phyloP scores from a whole-genome alignment of 2,888 invertebrate genomes.

The Cataglyphis rosenhaueri region DNA sequence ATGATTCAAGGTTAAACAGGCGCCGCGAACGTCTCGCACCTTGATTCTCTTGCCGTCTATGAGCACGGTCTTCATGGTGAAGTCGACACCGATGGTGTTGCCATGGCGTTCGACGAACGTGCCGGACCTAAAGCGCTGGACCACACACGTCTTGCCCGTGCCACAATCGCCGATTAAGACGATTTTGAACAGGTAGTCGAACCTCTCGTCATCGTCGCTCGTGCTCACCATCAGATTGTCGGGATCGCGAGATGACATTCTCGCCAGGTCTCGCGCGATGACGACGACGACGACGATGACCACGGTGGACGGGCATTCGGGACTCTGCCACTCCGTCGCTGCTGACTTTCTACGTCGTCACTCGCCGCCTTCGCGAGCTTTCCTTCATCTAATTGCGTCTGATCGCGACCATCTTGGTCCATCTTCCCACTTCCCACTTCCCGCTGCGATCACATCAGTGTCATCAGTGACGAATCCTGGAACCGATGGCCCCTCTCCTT shows the following conservation, averaged over 20 bases:
- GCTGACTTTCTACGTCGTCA: conserved; percentile 7
- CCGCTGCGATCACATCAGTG: conserved; percentile 9
- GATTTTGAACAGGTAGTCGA: conserved; percentile 98
- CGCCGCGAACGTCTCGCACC: conserved; percentile 86
- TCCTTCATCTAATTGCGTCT: conserved; percentile 32
- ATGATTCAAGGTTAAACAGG: neutral
- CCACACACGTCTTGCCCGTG: conserved; percentile 97
- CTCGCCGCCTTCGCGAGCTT: conserved; percentile 5
- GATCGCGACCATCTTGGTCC: conserved; percentile 31
- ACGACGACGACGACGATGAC: neutral
- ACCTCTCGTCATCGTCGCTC: conserved; percentile 92
- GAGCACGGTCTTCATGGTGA: conserved; percentile 98
- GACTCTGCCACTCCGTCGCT: neutral
- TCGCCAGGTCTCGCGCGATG: conserved; percentile 62
- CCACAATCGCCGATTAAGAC: conserved; percentile 97
- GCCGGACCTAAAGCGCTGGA: conserved; percentile 98
- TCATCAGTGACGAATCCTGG: conserved; percentile 17
- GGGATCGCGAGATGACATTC: conserved; percentile 91
- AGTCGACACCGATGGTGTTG: conserved; percentile 98
- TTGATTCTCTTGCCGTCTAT: conserved; percentile 98
- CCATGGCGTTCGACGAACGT: conserved; percentile 98
- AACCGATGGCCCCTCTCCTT: neutral
- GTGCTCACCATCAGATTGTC: conserved; percentile 91
- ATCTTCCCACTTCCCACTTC: conserved; percentile 5
- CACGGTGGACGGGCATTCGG: conserved; percentile 9